Evolutionary conservation across 2,113 vertebrate genomes (phyloP), one percentile per base, ranked within the genome.

Genomic region (Pterocles gutturalis): DNA sequence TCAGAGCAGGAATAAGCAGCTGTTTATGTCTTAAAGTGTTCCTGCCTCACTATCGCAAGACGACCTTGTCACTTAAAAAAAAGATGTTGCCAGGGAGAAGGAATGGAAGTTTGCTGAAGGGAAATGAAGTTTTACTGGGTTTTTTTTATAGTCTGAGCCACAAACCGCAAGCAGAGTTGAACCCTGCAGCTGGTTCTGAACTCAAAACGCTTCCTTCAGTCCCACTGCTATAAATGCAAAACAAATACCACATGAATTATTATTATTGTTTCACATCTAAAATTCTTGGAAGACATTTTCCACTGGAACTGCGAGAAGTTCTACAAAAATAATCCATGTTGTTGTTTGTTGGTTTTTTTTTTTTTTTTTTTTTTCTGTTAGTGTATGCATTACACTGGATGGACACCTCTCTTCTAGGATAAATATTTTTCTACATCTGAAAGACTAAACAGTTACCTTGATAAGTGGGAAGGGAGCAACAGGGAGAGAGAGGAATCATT

Each of bases 121-220:
- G 88, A 66, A 90, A 64, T 71, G 11, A 67, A 91, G 61, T 83
- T 94, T 89, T 66, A 55, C 71, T 78, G 43, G 11, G 3, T 29
- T 21, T 72, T 34, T 4, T 31, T 33, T 46, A 1, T 34, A 70
- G 26, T 77, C 46, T 55, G 29, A 95, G 64, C 62, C 4, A 6
- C 70, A 43, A 73, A 55, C 78, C 87, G 26, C 38, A 82, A 87
- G 69, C 33, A 67, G 60, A 48, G 31, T 93, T 86, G 89, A 94
- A 72, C 94, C 89, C 60, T 87, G 86, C 76, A 87, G 76, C 90
- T 91, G 92, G 19, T 89, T 78, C 77, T 67, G 86, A 93, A 69
- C 83, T 90, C 64, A 78, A 11, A 11, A 67, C 71, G 38, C 66
- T 87, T 93, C 43, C 72, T 93, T 87, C 61, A 71, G 43, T 87